These are phyloP conservation scores for Arrhamphus sclerolepis DNA, from an alignment of 2,797 vertebrate species.

Conservation along the genomic window DNA sequence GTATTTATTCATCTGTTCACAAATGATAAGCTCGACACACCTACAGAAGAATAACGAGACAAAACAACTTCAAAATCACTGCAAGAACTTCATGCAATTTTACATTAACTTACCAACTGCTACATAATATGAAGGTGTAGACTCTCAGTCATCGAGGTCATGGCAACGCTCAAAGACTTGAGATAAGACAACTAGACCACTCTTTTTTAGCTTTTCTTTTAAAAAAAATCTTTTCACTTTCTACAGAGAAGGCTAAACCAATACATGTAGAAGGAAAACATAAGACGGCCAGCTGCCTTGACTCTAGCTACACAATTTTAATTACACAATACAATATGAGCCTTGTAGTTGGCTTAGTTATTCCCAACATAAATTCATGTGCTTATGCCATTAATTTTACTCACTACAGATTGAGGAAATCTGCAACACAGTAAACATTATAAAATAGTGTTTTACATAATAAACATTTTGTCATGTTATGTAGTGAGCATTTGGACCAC, in stretches of 20 bases:
- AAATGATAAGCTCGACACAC: constrained; percentile 93
- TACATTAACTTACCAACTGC: no score
- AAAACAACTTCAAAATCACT: constrained; percentile 13
- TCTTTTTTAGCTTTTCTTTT: no score
- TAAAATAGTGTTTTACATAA: neutral
- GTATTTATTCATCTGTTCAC: constrained; percentile 98
- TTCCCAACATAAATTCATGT: constrained; percentile 3
- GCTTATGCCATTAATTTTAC: neutral
- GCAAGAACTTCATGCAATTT: neutral
- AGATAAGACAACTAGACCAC: no score
- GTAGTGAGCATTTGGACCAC: neutral
- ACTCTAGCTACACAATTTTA: neutral
- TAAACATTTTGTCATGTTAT: constrained; percentile 1
- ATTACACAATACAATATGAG: neutral
- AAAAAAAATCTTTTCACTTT: no score
- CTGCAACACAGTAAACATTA: neutral
- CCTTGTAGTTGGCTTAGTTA: no score
- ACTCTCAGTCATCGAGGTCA: no score
- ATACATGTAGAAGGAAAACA: neutral
- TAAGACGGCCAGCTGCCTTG: no score
- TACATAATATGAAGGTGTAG: no score
- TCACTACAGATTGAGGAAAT: neutral
- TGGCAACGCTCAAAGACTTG: no score
- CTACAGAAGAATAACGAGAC: constrained; percentile 63
- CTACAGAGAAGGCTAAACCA: neutral